Evolutionary conservation across 1,140 invertebrate species (phyloP).

Genomic region (Drosophila ohnishii): DNA sequence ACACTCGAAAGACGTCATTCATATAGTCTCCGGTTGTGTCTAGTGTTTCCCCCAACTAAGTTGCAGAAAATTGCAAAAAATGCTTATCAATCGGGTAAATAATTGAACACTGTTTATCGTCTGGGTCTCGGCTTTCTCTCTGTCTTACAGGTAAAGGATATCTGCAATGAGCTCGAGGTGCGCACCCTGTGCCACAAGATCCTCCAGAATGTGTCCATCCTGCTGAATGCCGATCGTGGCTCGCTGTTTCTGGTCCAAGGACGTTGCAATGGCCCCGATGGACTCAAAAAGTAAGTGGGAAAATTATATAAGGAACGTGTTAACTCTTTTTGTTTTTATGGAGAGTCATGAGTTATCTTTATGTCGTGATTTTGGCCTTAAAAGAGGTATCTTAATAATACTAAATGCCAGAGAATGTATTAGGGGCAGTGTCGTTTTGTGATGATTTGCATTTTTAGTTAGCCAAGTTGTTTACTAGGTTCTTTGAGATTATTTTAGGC

Average conservation of each 20-base stretch:
- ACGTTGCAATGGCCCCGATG: constrained; percentile 84
- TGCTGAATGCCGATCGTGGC: constrained; percentile 95
- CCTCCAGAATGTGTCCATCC: constrained; percentile 95
- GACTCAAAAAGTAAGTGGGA: constrained; percentile 79
- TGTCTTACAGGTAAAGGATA: constrained; percentile 91
- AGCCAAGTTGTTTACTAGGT: neutral
- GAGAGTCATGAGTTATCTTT: constrained; percentile 8
- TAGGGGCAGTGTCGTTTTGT: neutral
- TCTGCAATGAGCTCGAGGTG: constrained; percentile 97
- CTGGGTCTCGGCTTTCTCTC: neutral
- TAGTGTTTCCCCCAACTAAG: constrained; percentile 23
- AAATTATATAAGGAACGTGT: neutral
- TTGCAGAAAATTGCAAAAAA: constrained; percentile 19
- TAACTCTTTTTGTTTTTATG: neutral
- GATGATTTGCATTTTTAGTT: constrained; percentile 1
- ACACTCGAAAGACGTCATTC: constrained; percentile 61
- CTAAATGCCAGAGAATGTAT: neutral
- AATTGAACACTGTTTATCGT: constrained; percentile 1
- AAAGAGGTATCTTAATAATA: constrained; percentile 9
- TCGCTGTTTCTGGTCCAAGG: constrained; percentile 96
- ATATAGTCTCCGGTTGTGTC: constrained; percentile 13
- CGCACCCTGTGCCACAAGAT: constrained; percentile 97
- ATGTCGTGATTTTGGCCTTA: neutral
- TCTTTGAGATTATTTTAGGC: neutral
- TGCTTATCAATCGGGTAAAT: constrained; percentile 23